Base-by-base conservation (phyloP, 2,888 invertebrate genomes). In the Eumacrocentrus americanus region DNA sequence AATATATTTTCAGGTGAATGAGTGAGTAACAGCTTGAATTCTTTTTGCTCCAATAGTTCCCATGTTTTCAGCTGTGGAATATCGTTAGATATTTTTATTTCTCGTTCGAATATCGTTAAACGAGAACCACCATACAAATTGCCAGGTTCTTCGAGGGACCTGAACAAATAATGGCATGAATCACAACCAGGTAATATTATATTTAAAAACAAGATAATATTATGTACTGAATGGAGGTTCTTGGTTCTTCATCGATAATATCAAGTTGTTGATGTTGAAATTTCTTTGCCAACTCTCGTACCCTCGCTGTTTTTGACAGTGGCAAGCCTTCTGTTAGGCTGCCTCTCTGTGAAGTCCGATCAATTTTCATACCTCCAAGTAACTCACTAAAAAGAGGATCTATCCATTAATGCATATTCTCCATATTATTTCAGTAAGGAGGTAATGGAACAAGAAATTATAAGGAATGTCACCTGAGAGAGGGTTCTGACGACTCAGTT, bases 1-100 rank as follows among this genome's bases (percentile, higher is more conserved):
- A 94, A 97, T 74, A 91, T 90, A 83, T 98, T 98, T 6, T 85
- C 79, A 0, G 96, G 94, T 0, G 92, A 89, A 77, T 90, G 90
- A 0, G 88, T 84, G 0, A 88, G 83, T 0, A 87, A 82, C 55
- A 90, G 70, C 62, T 87, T 83, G n/a, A 94, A 73, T 73, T 94
- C 91, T 16, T 87, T 84, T 62, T 88, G 75, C 40, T 87, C 80
- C 35, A 93, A 80, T 14, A 75, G 73, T 35, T 89, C 82, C 95
- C 95, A 95, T 0, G 88, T 88, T 22, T 83, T 76, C 0, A 91
- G 76, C 53, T 82, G 80, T 0, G 83, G 81, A 22, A 82, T 79
- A 60, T 82, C 81, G 67, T 53, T 11, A 2, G 52, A 11, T 6
- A 1, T 7, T 16, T 34, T 11, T 11, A 14, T 14, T 2, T 18